A percentile compares a stretch with the other conserved stretches of the same genome.
Conservation (phyloP, 1,140 invertebrate species). For the Brachionus manjavacas region DNA sequence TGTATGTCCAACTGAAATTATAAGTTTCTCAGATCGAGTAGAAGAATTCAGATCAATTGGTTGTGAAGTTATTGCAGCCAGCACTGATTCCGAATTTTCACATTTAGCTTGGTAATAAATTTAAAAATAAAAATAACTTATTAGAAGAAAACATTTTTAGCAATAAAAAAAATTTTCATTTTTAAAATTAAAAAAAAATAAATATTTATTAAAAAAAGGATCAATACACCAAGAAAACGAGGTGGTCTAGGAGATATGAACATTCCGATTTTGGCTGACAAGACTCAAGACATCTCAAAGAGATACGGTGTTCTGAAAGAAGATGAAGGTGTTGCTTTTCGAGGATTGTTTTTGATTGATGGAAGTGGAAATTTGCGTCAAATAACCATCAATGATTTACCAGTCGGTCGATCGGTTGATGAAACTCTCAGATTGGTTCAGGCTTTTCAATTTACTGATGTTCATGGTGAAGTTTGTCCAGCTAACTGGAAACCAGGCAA, state of each 20-base stretch:
- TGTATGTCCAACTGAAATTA: slow-evolving; percentile 92
- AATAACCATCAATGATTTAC: slow-evolving; percentile 94
- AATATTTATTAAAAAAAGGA: slow-evolving; percentile 55
- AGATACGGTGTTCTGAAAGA: slow-evolving; percentile 79
- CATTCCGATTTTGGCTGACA: slow-evolving; percentile 91
- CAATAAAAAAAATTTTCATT: no score
- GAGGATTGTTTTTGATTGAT: slow-evolving; percentile 96
- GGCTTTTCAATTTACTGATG: slow-evolving; percentile 65
- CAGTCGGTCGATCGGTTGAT: slow-evolving; percentile 77
- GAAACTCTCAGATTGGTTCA: slow-evolving; percentile 65
- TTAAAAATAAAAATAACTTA: no score
- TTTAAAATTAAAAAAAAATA: neutral
- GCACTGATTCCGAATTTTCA: slow-evolving; percentile 82
- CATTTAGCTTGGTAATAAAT: slow-evolving; percentile 79
- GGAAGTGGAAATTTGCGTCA: slow-evolving; percentile 83
- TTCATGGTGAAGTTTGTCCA: slow-evolving; percentile 68
- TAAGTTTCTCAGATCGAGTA: slow-evolving; percentile 79
- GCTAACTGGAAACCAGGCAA: slow-evolving; percentile 90
- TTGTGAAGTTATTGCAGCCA: slow-evolving; percentile 77
- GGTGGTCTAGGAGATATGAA: slow-evolving; percentile 92
- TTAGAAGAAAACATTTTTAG: no score
- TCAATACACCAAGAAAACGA: slow-evolving; percentile 89
- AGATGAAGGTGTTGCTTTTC: slow-evolving; percentile 83
- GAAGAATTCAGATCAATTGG: slow-evolving; percentile 77
- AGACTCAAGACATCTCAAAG: slow-evolving; percentile 75